Evolutionary conservation across 2,797 vertebrate species (phyloP).

Genomic region (Gymnopithys bicolor): DNA sequence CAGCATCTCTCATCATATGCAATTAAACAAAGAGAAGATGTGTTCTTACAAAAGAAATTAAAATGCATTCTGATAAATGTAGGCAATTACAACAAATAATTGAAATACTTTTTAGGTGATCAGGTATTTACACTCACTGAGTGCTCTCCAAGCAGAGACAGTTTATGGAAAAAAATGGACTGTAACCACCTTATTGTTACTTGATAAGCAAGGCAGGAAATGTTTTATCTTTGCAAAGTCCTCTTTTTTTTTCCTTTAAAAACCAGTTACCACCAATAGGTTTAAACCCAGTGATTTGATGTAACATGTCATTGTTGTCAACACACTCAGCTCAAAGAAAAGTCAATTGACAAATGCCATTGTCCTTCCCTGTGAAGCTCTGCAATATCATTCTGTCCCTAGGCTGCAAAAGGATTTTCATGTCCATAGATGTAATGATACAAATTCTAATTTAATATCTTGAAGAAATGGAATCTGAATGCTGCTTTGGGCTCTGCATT

Average conservation of each 20-base stretch:
- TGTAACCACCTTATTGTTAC: not conserved
- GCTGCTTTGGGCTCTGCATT: not conserved
- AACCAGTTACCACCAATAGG: rapidly evolving
- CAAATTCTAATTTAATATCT: not conserved
- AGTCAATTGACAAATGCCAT: not conserved
- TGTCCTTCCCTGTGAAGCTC: not conserved
- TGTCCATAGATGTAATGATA: not conserved
- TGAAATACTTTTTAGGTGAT: not conserved
- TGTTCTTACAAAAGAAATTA: not conserved
- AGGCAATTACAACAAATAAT: not conserved
- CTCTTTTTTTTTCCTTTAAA: not conserved
- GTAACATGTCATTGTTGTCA: not conserved
- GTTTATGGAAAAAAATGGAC: not conserved
- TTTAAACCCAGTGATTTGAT: not conserved
- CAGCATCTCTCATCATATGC: not conserved
- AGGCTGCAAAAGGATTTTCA: not conserved
- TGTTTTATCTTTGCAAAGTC: not conserved
- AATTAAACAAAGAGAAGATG: not conserved
- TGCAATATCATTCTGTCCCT: not conserved
- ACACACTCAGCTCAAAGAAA: not conserved
- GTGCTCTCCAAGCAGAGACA: not conserved
- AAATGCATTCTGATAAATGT: not conserved
- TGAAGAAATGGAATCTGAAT: not conserved
- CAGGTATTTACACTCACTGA: not conserved
- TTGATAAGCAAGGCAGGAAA: not conserved